phyloP scores from a whole-genome alignment of 1,140 invertebrate genomes.

The Steinernema feltiae region DNA sequence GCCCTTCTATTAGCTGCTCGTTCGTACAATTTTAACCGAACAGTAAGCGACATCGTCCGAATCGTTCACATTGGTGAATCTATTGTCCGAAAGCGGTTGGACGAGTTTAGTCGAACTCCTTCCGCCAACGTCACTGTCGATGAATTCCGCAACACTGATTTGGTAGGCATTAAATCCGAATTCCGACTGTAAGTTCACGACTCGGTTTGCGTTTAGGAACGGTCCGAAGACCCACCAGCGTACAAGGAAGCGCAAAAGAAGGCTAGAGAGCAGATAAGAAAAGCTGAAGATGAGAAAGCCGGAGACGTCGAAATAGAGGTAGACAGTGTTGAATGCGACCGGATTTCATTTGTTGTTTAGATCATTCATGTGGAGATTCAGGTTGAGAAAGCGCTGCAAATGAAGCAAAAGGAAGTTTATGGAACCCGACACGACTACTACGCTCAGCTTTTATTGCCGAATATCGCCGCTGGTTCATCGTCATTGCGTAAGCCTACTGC shows the following conservation, averaged over 20 bases:
- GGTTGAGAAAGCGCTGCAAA: conserved; percentile 47
- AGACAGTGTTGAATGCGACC: conserved; percentile 18
- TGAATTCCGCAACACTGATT: conserved; percentile 91
- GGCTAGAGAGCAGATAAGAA: conserved; percentile 29
- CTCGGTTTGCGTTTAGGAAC: conserved; percentile 46
- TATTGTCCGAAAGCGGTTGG: conserved; percentile 64
- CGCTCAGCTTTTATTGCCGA: conserved; percentile 34
- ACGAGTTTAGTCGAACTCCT: conserved; percentile 91
- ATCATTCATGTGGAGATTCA: conserved; percentile 42
- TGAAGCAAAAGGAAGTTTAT: conserved; percentile 36
- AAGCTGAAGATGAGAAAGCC: conserved; percentile 45
- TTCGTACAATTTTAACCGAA: conserved; percentile 65
- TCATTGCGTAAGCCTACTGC: conserved; percentile 12
- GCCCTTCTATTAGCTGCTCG: conserved; percentile 85
- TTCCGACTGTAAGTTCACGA: not conserved
- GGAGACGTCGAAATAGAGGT: conserved; percentile 46
- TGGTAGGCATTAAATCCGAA: conserved; percentile 64
- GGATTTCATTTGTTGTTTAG: conserved; percentile 31
- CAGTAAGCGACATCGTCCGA: conserved; percentile 79
- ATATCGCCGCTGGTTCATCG: too few relatives aligned
- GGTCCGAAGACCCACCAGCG: conserved; percentile 53
- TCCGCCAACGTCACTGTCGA: conserved; percentile 81
- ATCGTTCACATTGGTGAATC: conserved; percentile 63
- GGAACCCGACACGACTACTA: conserved; percentile 47
- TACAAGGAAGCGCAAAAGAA: conserved; percentile 44